Evolutionary conservation across 2,113 vertebrate genomes (phyloP).

Genomic region (Ramphastos sulfuratus): DNA sequence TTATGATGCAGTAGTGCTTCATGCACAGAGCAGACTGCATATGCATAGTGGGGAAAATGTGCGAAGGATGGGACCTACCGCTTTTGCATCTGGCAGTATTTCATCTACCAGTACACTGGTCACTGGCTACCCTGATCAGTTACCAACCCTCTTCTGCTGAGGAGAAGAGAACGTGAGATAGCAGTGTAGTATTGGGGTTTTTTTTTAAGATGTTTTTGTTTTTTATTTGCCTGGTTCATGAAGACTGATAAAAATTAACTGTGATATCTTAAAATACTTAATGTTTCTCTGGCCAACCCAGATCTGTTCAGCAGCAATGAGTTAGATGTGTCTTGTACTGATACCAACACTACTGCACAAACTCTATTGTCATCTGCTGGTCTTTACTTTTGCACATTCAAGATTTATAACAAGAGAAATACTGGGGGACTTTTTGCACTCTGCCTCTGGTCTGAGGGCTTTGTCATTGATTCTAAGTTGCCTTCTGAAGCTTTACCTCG

Average conservation of each 20-base stretch:
- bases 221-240: background rate
- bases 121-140: background rate
- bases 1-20: background rate
- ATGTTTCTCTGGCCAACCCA: background rate
- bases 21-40: accelerated
- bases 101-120: background rate
- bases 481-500: background rate
- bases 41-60: too few relatives aligned
- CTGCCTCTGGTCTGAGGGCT: background rate
- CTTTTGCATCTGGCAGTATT: background rate
- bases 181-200: background rate
- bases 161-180: background rate
- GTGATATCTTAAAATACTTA: background rate
- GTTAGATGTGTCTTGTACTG: background rate
- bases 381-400: background rate
- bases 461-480: background rate
- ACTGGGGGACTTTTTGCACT: background rate
- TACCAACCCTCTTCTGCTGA: background rate
- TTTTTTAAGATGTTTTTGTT: too few relatives aligned
- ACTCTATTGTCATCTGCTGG: background rate
- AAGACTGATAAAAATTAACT: background rate
- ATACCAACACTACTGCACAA: background rate
- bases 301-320: background rate
- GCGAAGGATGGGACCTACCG: background rate
- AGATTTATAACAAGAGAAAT: background rate